Evolutionary conservation across 1,140 invertebrate genomes (phyloP), one percentile per base, ranked within the genome.

Genomic region (Leptinotarsa texana): DNA sequence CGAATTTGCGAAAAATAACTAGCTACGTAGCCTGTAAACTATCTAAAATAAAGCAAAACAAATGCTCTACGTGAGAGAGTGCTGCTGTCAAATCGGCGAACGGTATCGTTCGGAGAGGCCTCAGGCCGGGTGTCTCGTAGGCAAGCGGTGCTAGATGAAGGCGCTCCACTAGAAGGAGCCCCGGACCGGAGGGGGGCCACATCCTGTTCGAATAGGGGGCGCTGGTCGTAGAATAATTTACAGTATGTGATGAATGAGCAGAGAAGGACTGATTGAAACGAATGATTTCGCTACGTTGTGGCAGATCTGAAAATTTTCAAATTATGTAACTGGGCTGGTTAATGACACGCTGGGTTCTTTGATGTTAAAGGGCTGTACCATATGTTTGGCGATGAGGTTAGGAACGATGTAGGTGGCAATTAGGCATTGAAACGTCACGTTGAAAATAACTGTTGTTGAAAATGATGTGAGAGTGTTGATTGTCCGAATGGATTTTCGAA

Each of bases 131-230:
- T 33, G n/a, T 47, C 18, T 61, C 51, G 27, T 70, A 51, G 27
- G 13, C 63, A 24, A 65, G 63, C 17, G 27, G 22, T 68, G 57
- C 47, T 66, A 42, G 66, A 27, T 15, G 70, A 72, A 24, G 75
- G 71, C 27, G 68, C 75, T 77, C 72, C 74, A 62, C 61, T 66
- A 67, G 68, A 48, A 68, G 74, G 73, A 79, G 80, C 80, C 79
- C 79, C 80, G 77, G 79, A 65, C 69, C 27, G 65, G 70, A 51
- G 72, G 75, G 75, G 77, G 80, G 77, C 74, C 78, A 70, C 76
- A 76, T 77, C 78, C 79, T 79, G 77, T 65, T 71, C 62, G 69
- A 48, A 67, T 74, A 80, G 78, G 78, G 79, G 79, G 79, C 79
- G 79, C 78, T 80, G 79, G 66, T 74, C 75, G 73, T 75, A 68